Evolutionary conservation across 2,888 invertebrate species (phyloP).

Genomic region (Sinohyriopsis cumingii): DNA sequence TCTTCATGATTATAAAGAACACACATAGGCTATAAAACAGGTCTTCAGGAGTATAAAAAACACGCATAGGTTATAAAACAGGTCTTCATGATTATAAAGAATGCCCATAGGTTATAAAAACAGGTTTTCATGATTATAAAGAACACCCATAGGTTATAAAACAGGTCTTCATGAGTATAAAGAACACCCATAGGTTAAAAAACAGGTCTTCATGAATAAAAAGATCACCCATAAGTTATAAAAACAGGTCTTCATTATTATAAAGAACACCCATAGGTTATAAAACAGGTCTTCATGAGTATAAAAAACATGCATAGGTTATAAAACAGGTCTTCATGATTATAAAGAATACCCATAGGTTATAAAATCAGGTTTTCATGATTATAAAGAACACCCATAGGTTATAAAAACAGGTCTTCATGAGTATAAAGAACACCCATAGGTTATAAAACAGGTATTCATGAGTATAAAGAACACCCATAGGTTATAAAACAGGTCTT

Average conservation of each 20-base stretch:
- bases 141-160: no score
- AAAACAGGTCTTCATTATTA: conserved; percentile 11
- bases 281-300: conserved; percentile 20
- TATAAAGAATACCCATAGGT: no score
- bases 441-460: not conserved
- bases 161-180: conserved; percentile 13
- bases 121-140: not conserved
- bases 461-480: conserved; percentile 16
- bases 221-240: no score
- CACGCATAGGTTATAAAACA: no score
- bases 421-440: no score
- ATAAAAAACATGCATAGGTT: not conserved
- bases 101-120: not conserved
- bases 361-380: conserved; percentile 12
- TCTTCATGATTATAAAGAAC: conserved; percentile 20
- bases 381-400: conserved; percentile 4
- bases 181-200: not conserved
- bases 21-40: not conserved
- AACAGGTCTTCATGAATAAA: not conserved
- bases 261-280: conserved; percentile 4
- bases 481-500: no score
- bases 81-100: conserved; percentile 16
- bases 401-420: not conserved
- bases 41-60: not conserved
- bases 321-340: not conserved